These are phyloP conservation scores for Sebastes miniatus DNA, from an alignment of 2,797 vertebrate genomes.

Conservation along the genomic window DNA sequence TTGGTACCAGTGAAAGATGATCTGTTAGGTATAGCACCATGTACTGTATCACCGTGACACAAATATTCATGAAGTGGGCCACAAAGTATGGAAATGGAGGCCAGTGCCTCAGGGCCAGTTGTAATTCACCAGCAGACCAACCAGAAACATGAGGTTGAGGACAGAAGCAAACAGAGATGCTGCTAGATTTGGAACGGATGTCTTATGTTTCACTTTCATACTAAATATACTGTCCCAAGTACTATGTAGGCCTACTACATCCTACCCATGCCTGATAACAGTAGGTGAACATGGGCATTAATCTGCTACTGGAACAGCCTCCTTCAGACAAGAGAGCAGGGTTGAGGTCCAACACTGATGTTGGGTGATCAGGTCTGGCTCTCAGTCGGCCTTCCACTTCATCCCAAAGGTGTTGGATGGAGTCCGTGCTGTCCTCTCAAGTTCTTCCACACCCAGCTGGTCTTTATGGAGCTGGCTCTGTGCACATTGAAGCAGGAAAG, in stretches of 20 bases:
- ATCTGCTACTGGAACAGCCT: too few species aligned
- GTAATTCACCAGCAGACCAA: neutral
- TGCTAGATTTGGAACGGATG: neutral
- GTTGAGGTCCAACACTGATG: too few species aligned
- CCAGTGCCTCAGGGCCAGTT: conserved; percentile 20
- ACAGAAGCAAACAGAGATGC: neutral
- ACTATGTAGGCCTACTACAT: too few species aligned
- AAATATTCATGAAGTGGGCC: conserved; percentile 40
- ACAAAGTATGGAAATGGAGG: conserved; percentile 37
- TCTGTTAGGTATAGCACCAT: neutral
- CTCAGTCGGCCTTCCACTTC: too few species aligned
- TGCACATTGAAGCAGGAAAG: too few species aligned
- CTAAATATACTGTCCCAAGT: neutral
- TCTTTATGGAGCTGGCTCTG: neutral
- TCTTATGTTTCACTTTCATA: neutral
- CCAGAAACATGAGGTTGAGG: neutral
- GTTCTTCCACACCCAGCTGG: neutral
- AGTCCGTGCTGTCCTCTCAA: neutral
- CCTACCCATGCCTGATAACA: too few species aligned
- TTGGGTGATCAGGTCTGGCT: too few species aligned
- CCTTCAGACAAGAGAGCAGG: too few species aligned
- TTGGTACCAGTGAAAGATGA: neutral
- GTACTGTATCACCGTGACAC: conserved; percentile 2
- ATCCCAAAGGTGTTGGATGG: too few species aligned
- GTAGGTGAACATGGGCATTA: too few species aligned